These are phyloP conservation scores for Leiothrix lutea DNA, from an alignment of 2,113 vertebrate genomes.

Conservation along the genomic window DNA sequence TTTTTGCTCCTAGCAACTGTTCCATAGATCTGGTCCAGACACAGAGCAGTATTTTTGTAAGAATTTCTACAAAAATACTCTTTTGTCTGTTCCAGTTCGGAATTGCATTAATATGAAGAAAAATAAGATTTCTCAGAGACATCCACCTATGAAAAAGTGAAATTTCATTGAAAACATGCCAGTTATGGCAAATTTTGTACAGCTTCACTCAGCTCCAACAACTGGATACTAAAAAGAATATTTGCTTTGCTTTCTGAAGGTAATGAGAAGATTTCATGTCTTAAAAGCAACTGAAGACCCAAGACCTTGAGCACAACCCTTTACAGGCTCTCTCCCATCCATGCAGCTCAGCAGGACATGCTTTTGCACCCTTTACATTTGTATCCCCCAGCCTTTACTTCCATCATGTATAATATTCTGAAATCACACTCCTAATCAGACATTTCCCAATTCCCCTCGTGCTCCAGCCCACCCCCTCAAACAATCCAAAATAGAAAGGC, in stretches of 20 bases:
- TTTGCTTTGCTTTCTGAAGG: background rate
- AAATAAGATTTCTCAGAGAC: background rate
- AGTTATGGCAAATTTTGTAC: background rate
- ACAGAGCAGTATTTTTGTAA: constrained; percentile 22
- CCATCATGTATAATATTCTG: background rate
- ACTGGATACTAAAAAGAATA: background rate
- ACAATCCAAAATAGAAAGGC: background rate
- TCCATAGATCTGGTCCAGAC: constrained; percentile 19
- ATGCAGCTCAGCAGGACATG: background rate
- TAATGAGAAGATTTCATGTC: background rate
- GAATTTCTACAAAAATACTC: background rate
- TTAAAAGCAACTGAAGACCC: background rate
- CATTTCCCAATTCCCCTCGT: background rate
- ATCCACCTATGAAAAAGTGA: background rate
- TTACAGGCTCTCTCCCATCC: background rate
- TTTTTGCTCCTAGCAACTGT: constrained; percentile 53
- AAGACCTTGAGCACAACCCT: background rate
- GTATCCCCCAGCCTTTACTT: background rate
- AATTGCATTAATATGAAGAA: background rate
- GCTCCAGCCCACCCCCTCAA: background rate
- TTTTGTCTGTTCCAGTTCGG: background rate
- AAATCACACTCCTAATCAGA: background rate
- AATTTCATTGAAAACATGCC: background rate
- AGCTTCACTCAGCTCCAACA: background rate
- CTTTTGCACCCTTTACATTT: background rate